phyloP scores from a whole-genome alignment of 1,140 invertebrate genomes.

The Drosophila cardini region DNA sequence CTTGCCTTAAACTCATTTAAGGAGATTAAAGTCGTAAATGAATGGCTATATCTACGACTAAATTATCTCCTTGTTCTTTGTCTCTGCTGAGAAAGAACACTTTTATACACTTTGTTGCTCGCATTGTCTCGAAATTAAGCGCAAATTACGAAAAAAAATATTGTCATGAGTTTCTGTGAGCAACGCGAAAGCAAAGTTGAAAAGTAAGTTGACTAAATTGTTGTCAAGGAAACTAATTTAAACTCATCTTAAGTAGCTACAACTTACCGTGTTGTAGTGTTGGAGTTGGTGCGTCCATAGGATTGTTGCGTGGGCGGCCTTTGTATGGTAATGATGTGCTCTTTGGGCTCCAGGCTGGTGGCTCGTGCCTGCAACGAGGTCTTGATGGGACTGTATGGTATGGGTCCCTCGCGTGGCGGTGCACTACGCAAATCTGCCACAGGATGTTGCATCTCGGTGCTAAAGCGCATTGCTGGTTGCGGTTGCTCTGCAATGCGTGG shows the following conservation, averaged over 20 bases:
- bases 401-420: conserved; percentile 81
- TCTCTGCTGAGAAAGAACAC: too few relatives aligned
- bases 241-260: not conserved
- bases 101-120: too few relatives aligned
- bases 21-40: too few relatives aligned
- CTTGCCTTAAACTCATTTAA: too few relatives aligned
- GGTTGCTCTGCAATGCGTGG: conserved; percentile 74
- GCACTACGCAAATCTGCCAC: conserved; percentile 84
- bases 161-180: too few relatives aligned
- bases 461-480: conserved; percentile 78
- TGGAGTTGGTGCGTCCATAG: conserved; percentile 74
- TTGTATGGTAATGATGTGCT: conserved; percentile 89
- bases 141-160: too few relatives aligned
- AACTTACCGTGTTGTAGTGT: conserved; percentile 76
- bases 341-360: conserved; percentile 85
- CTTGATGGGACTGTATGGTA: conserved; percentile 79
- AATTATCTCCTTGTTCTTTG: too few relatives aligned
- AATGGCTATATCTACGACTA: too few relatives aligned
- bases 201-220: too few relatives aligned
- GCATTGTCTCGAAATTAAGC: too few relatives aligned
- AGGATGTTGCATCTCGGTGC: conserved; percentile 84
- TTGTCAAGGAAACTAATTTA: too few relatives aligned
- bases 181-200: too few relatives aligned
- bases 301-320: conserved; percentile 84
- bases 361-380: conserved; percentile 73